Conservation (phyloP, 2,888 invertebrate species). For the Scaptomyza caliginosa region DNA sequence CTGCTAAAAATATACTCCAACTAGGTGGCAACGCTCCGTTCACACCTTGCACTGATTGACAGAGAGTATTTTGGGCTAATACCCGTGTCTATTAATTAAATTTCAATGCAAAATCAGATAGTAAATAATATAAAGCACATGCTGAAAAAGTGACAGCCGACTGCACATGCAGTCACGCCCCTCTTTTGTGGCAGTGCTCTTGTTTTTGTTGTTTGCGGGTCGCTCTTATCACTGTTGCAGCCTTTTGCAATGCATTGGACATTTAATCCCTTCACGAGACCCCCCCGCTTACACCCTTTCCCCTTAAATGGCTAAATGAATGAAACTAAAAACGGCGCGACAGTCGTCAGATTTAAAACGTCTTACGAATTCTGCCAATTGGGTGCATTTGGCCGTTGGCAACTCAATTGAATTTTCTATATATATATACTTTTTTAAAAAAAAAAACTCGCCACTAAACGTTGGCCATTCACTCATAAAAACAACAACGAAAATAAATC, state of each 20-base stretch:
- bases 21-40: not conserved
- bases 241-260: slow-evolving; percentile 15
- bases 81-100: slow-evolving; percentile 10
- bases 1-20: not conserved
- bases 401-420: slow-evolving; percentile 32
- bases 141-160: not conserved
- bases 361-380: slow-evolving; percentile 30
- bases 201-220: not conserved
- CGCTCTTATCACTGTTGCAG: slow-evolving; percentile 16
- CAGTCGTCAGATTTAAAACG: slow-evolving; percentile 4
- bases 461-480: slow-evolving; percentile 23
- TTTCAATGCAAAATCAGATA: slow-evolving; percentile 13
- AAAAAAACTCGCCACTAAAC: slow-evolving; percentile 14
- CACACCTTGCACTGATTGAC: not conserved
- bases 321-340: slow-evolving; percentile 24
- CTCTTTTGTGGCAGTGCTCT: not conserved
- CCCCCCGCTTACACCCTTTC: not conserved
- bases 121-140: slow-evolving; percentile 4
- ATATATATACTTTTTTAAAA: not conserved
- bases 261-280: slow-evolving; percentile 11
- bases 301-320: slow-evolving; percentile 20
- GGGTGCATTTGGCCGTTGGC: slow-evolving; percentile 17
- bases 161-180: not conserved
- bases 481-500: slow-evolving; percentile 34
- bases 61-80: not conserved